Percentiles rank a stretch among this genome's conserved stretches.
Evolutionary conservation across 2,888 invertebrate genomes (phyloP).

Genomic region (Sepiola atlantica): DNA sequence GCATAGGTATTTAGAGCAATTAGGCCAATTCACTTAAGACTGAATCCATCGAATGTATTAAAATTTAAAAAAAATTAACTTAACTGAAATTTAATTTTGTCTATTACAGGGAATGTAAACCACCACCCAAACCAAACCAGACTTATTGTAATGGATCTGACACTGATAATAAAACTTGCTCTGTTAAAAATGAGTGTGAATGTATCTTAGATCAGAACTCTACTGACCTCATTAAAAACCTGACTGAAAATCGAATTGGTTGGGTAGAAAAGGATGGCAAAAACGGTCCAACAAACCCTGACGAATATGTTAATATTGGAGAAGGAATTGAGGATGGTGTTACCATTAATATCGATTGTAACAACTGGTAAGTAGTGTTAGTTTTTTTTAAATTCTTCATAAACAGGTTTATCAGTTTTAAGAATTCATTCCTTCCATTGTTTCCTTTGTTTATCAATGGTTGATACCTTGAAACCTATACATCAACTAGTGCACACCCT

Average conservation of each 20-base stretch:
- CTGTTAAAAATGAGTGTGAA: neutral
- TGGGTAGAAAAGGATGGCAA: neutral
- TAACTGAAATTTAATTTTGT: neutral
- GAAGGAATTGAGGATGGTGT: slow-evolving; percentile 12
- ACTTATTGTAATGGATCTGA: neutral
- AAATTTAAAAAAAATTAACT: no score
- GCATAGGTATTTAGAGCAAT: no score
- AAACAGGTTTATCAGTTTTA: no score
- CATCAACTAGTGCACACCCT: no score
- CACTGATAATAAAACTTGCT: neutral
- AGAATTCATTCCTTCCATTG: no score
- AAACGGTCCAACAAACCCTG: neutral
- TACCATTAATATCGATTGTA: neutral
- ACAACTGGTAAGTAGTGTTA: neutral
- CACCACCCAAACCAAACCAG: neutral
- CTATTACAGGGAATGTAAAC: neutral
- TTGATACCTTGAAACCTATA: no score
- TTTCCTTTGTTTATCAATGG: no score
- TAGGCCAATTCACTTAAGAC: no score
- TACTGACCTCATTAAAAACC: neutral
- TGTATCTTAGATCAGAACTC: neutral
- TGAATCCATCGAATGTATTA: no score
- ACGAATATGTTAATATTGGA: neutral
- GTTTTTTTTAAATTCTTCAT: neutral
- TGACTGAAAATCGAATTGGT: neutral